Evolutionary conservation across 2,113 vertebrate species (phyloP).

Genomic region (Australoheros scitulus): DNA sequence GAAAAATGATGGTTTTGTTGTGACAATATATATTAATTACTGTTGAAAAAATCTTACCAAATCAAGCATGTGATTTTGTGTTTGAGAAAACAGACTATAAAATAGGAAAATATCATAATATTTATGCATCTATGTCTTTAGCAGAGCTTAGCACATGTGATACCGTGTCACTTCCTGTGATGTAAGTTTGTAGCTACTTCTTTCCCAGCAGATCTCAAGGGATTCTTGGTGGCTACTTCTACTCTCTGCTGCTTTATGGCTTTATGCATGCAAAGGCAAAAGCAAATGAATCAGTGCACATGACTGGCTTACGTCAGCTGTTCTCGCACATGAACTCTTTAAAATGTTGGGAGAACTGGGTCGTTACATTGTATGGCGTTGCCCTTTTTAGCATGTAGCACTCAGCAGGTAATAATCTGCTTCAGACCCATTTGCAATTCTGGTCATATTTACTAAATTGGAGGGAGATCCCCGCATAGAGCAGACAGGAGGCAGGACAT

Average conservation of each 20-base stretch:
- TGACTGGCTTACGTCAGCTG: background rate
- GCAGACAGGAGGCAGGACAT: background rate
- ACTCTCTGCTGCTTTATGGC: background rate
- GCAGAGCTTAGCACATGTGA: background rate
- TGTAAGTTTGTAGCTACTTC: background rate
- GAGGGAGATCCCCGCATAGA: background rate
- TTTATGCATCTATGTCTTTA: background rate
- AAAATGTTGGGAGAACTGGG: background rate
- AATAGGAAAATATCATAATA: background rate
- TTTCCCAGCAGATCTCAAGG: background rate
- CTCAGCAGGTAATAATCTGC: background rate
- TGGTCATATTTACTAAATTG: background rate
- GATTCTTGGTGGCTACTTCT: background rate
- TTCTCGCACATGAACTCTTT: background rate
- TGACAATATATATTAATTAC: background rate
- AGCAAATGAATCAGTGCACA: background rate
- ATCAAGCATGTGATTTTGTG: background rate
- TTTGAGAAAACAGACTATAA: background rate
- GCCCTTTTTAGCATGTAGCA: background rate
- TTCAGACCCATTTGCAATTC: background rate
- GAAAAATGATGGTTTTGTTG: background rate
- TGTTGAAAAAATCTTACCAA: background rate
- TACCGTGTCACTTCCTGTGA: background rate
- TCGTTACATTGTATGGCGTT: background rate
- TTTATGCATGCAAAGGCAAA: constrained; percentile 2